Conservation (phyloP, 2,113 vertebrate species). For the Campylomormyrus numenius region DNA sequence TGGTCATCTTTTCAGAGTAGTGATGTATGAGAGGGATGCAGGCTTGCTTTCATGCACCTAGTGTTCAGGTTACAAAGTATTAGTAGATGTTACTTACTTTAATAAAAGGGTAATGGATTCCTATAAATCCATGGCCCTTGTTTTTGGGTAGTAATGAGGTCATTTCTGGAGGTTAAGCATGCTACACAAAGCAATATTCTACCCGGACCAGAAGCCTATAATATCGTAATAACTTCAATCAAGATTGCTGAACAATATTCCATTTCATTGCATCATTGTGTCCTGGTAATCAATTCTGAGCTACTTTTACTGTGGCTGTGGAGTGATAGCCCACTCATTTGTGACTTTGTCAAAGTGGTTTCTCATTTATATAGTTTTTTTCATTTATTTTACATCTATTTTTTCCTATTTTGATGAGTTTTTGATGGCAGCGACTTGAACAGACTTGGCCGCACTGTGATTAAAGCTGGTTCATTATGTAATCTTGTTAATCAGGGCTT, state of each 20-base stretch:
- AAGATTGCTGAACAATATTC: not conserved
- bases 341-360: not conserved
- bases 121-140: slow-evolving; percentile 50
- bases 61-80: slow-evolving; percentile 62
- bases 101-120: slow-evolving; percentile 61
- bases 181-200: not conserved
- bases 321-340: not conserved
- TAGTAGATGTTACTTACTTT: slow-evolving; percentile 63
- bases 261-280: not conserved
- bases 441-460: not conserved
- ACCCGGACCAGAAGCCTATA: not conserved
- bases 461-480: not conserved
- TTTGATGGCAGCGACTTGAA: not conserved
- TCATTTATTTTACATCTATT: not conserved
- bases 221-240: not conserved
- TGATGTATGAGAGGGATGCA: slow-evolving; percentile 59
- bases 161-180: not conserved
- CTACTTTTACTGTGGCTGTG: not conserved
- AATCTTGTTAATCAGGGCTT: not conserved
- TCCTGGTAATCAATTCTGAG: not conserved
- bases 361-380: not conserved
- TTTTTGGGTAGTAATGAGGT: slow-evolving; percentile 10
- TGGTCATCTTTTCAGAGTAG: slow-evolving; percentile 25
- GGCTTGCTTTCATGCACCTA: slow-evolving; percentile 54
- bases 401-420: not conserved